Conservation (phyloP, 2,113 vertebrate genomes). For the Manacus vitellinus region DNA sequence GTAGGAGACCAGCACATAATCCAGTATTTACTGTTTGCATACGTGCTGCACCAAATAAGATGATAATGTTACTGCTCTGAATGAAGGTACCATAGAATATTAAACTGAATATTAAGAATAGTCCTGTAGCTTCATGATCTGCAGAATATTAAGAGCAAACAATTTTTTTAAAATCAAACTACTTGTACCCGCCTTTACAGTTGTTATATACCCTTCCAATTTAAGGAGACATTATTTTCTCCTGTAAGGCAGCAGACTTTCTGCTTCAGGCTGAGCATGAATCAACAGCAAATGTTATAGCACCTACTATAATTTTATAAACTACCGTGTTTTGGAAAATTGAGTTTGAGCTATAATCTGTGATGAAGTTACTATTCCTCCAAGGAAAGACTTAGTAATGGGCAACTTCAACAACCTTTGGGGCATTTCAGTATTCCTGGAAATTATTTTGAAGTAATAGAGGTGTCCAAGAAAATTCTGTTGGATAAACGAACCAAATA, state of each 20-base stretch:
- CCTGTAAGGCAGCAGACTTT: conserved; percentile 67
- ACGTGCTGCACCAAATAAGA: not conserved
- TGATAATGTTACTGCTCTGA: not conserved
- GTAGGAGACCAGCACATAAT: not conserved
- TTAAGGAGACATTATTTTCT: conserved; percentile 71
- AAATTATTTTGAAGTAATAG: not conserved
- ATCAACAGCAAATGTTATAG: conserved; percentile 73
- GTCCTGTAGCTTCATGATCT: not conserved
- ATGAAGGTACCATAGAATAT: not conserved
- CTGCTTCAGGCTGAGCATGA: conserved; percentile 71
- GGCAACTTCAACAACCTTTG: conserved; percentile 18
- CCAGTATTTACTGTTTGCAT: not conserved
- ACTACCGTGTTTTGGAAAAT: conserved; percentile 67
- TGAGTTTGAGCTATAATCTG: conserved; percentile 66
- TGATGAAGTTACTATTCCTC: conserved; percentile 66
- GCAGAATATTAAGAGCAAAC: not conserved
- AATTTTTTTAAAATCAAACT: not conserved
- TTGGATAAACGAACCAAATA: not conserved
- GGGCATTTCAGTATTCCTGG: not conserved
- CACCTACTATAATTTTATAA: conserved; percentile 78
- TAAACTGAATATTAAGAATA: not conserved
- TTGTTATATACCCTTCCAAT: conserved; percentile 49
- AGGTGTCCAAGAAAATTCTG: not conserved
- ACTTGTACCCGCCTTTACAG: conserved; percentile 10
- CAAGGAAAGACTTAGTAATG: conserved; percentile 65